Evolutionary conservation across 2,113 vertebrate genomes (phyloP).

Genomic region (Carassius carassius): DNA sequence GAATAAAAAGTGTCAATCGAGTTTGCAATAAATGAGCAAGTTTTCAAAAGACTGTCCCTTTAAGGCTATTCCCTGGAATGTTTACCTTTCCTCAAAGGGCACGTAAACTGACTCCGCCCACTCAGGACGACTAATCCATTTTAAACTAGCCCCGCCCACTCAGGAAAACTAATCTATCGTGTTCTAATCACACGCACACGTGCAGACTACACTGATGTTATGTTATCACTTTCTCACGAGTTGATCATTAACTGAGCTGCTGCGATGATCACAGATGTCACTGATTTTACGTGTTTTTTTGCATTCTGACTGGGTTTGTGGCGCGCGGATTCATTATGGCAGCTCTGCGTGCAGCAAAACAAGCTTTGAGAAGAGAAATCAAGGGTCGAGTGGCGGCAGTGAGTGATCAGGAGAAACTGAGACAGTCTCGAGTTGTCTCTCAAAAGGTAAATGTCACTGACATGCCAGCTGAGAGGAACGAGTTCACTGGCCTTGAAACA

Average conservation of each 20-base stretch:
- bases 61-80: neutral
- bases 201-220: neutral
- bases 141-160: neutral
- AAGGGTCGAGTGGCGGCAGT: conserved; percentile 78
- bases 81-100: neutral
- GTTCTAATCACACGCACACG: neutral
- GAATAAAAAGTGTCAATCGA: too few species aligned
- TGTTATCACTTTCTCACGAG: neutral
- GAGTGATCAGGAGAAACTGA: conserved; percentile 76
- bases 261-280: neutral
- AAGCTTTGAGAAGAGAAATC: conserved; percentile 78
- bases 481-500: neutral
- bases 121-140: conserved; percentile 8
- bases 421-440: conserved; percentile 80
- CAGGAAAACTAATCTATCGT: neutral
- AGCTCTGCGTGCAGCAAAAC: conserved; percentile 78
- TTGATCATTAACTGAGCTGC: conserved; percentile 17
- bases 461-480: too few species aligned
- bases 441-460: conserved; percentile 75
- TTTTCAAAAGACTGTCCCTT: too few species aligned
- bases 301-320: neutral
- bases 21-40: too few species aligned
- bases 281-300: neutral
- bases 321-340: conserved; percentile 66
- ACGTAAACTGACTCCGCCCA: neutral